Percentiles rank a stretch among this genome's conserved stretches.
Conservation (phyloP, 1,140 invertebrate species). For the Drosophila lacteicornis region DNA sequence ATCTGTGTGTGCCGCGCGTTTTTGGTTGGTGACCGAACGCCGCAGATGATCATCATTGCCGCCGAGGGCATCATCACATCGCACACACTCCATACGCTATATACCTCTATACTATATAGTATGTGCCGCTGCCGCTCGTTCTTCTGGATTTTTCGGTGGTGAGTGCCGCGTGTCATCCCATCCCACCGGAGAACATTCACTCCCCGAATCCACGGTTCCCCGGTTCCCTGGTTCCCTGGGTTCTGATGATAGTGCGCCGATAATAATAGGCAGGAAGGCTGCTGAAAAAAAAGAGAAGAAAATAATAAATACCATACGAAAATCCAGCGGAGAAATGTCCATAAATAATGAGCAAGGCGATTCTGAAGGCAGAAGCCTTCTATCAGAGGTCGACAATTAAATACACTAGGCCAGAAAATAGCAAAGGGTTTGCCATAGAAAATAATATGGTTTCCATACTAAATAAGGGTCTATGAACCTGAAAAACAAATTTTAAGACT, state of each 20-base stretch:
- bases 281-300: conserved; percentile 3
- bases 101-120: conserved; percentile 8
- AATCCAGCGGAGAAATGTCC: conserved; percentile 20
- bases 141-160: conserved; percentile 33
- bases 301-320: conserved; percentile 14
- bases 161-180: conserved; percentile 50
- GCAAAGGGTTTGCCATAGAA: background rate
- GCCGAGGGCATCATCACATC: conserved; percentile 20
- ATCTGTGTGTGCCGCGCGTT: conserved; percentile 70
- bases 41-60: conserved; percentile 68
- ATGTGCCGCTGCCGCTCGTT: background rate
- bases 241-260: conserved; percentile 33
- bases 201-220: conserved; percentile 13
- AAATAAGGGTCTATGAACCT: too few relatives aligned
- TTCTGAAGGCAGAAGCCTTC: background rate
- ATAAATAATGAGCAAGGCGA: conserved; percentile 41
- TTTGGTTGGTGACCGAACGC: conserved; percentile 74
- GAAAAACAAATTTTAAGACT: background rate
- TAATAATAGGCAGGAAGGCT: conserved; percentile 42
- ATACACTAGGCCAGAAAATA: conserved; percentile 1
- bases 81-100: conserved; percentile 4
- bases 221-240: conserved; percentile 2
- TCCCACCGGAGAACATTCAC: conserved; percentile 5
- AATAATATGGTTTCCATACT: background rate
- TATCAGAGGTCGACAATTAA: background rate